A percentile compares a stretch with the other conserved stretches of the same genome.
Evolutionary conservation across 2,113 vertebrate species (phyloP).

Genomic region (Siniperca chuatsi): DNA sequence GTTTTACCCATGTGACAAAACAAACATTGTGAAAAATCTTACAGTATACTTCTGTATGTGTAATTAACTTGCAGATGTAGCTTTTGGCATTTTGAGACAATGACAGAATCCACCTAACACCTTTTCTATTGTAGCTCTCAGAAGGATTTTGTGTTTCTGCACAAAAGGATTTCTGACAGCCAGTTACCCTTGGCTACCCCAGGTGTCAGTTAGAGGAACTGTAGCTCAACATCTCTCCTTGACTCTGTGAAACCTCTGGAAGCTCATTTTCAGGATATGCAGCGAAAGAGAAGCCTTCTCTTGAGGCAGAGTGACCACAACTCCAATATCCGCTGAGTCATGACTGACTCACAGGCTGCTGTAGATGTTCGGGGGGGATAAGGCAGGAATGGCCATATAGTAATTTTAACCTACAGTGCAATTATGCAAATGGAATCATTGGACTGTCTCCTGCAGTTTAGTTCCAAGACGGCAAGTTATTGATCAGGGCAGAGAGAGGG

Average conservation of each 20-base stretch:
- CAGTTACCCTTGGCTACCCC: constrained; percentile 40
- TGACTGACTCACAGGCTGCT: constrained; percentile 46
- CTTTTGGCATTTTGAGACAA: not conserved
- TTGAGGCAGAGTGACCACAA: constrained; percentile 39
- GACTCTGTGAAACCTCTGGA: constrained; percentile 36
- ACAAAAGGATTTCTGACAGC: constrained; percentile 52
- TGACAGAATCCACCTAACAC: not conserved
- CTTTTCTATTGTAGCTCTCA: constrained; percentile 36
- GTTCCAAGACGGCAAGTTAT: constrained; percentile 66
- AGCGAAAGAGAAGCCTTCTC: constrained; percentile 27
- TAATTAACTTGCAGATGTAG: not conserved
- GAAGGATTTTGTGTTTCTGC: constrained; percentile 50
- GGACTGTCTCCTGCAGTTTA: constrained; percentile 68
- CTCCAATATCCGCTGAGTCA: constrained; percentile 61
- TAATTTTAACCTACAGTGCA: constrained; percentile 64
- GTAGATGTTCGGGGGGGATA: constrained; percentile 6
- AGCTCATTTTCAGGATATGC: constrained; percentile 25
- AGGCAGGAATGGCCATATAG: constrained; percentile 7
- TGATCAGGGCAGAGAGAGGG: constrained; percentile 57
- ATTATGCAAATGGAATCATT: constrained; percentile 78
- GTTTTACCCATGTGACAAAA: not conserved
- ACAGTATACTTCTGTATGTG: not conserved
- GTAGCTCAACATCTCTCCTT: constrained; percentile 27
- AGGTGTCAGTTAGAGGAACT: constrained; percentile 31
- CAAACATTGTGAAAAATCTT: not conserved